phyloP scores from a whole-genome alignment of 2,113 vertebrate species.

The Eulemur rufifrons region DNA sequence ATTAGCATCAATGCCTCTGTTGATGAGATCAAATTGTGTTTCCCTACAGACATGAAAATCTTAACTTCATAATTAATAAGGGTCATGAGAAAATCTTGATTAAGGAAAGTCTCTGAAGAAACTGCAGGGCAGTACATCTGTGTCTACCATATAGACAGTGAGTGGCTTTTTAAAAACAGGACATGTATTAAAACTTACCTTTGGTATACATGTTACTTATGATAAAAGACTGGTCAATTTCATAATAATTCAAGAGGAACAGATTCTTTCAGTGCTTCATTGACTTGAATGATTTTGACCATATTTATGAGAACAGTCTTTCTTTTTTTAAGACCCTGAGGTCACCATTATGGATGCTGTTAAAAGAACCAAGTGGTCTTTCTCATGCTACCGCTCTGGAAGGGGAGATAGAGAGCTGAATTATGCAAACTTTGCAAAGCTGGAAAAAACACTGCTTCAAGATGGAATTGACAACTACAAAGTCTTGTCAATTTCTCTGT shows the following conservation, averaged over 20 bases:
- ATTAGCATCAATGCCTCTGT: neutral
- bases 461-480: slow-evolving; percentile 60
- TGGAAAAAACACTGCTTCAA: slow-evolving; percentile 8
- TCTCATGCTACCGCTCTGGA: neutral
- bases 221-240: neutral
- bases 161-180: neutral
- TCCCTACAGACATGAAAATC: neutral
- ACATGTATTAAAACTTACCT: neutral
- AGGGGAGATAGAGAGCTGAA: neutral
- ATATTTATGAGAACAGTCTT: neutral
- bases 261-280: neutral
- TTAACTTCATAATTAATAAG: neutral
- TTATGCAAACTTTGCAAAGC: slow-evolving; percentile 44
- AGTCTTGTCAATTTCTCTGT: slow-evolving; percentile 49
- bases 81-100: neutral
- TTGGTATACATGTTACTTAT: neutral
- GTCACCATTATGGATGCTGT: neutral
- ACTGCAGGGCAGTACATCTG: neutral
- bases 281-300: neutral
- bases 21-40: neutral
- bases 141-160: neutral
- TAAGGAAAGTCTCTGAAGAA: neutral
- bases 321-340: neutral
- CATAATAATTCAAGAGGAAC: neutral
- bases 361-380: neutral